Evolutionary conservation across 2,113 vertebrate genomes (phyloP).

Genomic region (Chlorodrepanis virens): DNA sequence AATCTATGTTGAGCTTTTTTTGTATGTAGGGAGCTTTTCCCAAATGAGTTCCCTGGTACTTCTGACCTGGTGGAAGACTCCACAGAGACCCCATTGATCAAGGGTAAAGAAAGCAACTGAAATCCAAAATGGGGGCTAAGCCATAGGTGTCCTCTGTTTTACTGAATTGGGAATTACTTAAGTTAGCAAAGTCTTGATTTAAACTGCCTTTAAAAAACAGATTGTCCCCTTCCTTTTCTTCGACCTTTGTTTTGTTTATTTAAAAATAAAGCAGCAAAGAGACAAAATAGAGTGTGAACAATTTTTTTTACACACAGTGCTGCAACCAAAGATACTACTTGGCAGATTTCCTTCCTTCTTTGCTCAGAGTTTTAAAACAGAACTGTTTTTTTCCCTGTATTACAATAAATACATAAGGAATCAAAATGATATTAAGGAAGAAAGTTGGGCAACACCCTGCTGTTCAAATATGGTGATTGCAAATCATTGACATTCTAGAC

Average conservation of each 20-base stretch:
- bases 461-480: conserved; percentile 28
- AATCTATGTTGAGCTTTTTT: neutral
- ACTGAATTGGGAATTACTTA: neutral
- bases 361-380: neutral
- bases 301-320: neutral
- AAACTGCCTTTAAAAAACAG: neutral
- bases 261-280: neutral
- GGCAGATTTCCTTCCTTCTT: neutral
- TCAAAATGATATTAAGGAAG: neutral
- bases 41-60: neutral
- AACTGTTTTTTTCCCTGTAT: neutral
- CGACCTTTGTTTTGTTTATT: neutral
- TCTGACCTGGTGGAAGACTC: neutral
- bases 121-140: neutral
- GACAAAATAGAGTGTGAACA: neutral
- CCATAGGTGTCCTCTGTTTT: neutral
- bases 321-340: neutral
- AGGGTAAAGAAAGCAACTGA: neutral
- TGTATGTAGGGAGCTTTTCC: neutral
- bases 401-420: conserved; percentile 11
- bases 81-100: accelerated
- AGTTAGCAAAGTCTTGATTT: neutral
- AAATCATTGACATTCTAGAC: neutral
- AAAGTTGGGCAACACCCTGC: neutral
- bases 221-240: neutral